Base-by-base conservation (phyloP, 2,888 invertebrate genomes). In the Mythimna impura region DNA sequence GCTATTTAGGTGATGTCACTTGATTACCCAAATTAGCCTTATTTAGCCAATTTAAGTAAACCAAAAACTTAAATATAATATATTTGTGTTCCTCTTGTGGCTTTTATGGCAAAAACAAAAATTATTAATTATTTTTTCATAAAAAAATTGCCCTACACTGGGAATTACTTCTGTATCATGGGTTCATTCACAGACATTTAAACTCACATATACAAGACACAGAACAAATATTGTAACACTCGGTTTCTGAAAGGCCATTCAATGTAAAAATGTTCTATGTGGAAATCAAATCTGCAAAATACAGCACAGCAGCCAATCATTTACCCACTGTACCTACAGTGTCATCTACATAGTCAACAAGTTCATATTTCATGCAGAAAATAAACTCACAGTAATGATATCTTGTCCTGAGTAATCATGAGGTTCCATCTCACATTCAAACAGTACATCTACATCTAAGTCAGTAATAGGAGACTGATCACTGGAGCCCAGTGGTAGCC, bases 341-440 rank as follows among this genome's bases (percentile, higher is more conserved):
- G 4, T 17, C 36, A 47, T 6, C 6, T 47, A 47, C 17, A n/a
- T 55, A 6, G 12, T 25, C 6, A 25, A 14, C 14, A 25, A 34
- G 12, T 36, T 12, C 0, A 36, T n/a, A 36, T n/a, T n/a, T n/a
- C 6, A 36, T 36, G n/a, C 12, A 12, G 36, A 14, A n/a, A 60
- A 36, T 22, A 36, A 30, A 78, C 89, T 91, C 91, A 95, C 95
- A 78, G 86, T 88, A 66, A 90, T 86, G 62, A 95, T 89, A 85
- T 94, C 91, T 75, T 94, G 91, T 34, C 81, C 85, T 52, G 77
- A 88, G 71, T 62, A 89, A 87, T 93, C 93, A 87, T 95, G 93
- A 55, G 95, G 94, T 63, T 95, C 95, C 94, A 96, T 93, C 84
- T 96, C 96, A 91, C 96, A 96, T 78, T 96, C 96, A 89, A 96